phyloP scores from a whole-genome alignment of 2,888 invertebrate genomes.

The Netelia melanura region DNA sequence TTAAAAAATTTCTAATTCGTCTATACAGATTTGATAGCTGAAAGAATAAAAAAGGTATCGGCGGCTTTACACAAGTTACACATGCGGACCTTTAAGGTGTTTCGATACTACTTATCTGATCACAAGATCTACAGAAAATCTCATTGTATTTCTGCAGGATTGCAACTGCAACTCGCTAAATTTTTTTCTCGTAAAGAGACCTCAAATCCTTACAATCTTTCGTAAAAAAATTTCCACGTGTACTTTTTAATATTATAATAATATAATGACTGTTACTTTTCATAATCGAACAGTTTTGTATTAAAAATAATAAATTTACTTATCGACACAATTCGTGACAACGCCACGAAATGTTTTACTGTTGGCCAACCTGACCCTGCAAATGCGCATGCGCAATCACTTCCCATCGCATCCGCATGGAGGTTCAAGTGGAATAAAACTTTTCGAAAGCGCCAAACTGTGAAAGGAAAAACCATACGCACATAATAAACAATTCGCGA shows the following conservation, averaged over 20 bases:
- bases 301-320: conserved; percentile 25
- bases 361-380: background rate
- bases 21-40: no score
- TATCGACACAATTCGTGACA: conserved; percentile 12
- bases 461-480: no score
- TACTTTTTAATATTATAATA: conserved; percentile 27
- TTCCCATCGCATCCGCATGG: no score
- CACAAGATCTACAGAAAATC: background rate
- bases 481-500: no score
- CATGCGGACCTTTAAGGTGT: background rate
- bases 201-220: conserved; percentile 6
- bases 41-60: no score
- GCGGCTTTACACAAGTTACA: no score
- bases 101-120: background rate
- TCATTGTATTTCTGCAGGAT: background rate
- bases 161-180: conserved; percentile 8
- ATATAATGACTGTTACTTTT: conserved; percentile 4
- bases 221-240: conserved; percentile 3
- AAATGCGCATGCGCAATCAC: background rate
- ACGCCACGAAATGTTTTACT: background rate
- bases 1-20: no score
- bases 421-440: no score
- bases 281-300: conserved; percentile 14
- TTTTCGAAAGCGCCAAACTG: no score
- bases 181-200: conserved; percentile 8